A percentile compares a stretch with the other conserved stretches of the same genome.
phyloP scores from a whole-genome alignment of 2,888 invertebrate genomes.

The Alloscopus bannaensis region DNA sequence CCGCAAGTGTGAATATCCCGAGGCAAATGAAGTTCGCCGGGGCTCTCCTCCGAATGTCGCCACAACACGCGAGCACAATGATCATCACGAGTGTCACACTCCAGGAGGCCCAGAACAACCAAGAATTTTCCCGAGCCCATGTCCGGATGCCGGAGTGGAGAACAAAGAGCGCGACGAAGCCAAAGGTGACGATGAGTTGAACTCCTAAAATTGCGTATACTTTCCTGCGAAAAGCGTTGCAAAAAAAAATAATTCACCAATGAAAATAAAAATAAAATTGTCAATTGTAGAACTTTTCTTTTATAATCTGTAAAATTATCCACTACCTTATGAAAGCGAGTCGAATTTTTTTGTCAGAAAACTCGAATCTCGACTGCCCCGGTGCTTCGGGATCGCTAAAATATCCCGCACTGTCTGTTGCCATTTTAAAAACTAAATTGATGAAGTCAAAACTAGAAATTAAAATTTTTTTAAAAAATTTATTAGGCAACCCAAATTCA shows the following conservation, averaged over 20 bases:
- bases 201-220: constrained; percentile 90
- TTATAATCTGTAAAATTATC: no score
- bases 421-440: no score
- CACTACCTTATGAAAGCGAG: constrained; percentile 78
- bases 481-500: no score
- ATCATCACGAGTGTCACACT: constrained; percentile 66
- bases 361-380: constrained; percentile 8
- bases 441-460: no score
- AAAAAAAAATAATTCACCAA: no score
- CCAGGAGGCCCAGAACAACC: constrained; percentile 53
- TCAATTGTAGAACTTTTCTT: no score
- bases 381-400: no score
- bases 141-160: constrained; percentile 75
- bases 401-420: no score
- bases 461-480: no score
- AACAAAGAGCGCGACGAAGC: constrained; percentile 86
- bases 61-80: constrained; percentile 82
- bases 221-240: constrained; percentile 79
- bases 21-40: constrained; percentile 94
- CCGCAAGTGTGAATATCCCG: constrained; percentile 88
- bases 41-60: constrained; percentile 85
- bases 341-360: constrained; percentile 45
- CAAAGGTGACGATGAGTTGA: constrained; percentile 87
- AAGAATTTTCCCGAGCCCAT: constrained; percentile 51
- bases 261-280: no score